Evolutionary conservation across 2,113 vertebrate species (phyloP), one percentile per base, ranked within the genome.

Genomic region (Azemiops feae): DNA sequence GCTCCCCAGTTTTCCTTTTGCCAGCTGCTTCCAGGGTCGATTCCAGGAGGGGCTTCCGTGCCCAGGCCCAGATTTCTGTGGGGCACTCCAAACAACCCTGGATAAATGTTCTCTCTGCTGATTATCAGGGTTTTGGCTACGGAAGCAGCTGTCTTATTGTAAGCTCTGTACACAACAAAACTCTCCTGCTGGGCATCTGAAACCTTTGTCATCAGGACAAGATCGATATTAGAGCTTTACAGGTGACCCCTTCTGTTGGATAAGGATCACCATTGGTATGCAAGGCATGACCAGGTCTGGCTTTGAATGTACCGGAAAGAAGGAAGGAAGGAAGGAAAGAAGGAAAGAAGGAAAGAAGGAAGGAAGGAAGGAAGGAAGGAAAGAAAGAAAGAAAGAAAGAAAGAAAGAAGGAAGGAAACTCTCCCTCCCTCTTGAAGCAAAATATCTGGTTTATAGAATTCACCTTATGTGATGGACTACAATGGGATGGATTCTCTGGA

Each of bases 11-110:
- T 69, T 86, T 94, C 27, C 18, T 45, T 86, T 93, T 94, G 90
- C 45, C 91, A 94, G 93, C 91, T 92, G 91, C 87, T 93, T 64
- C 94, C 57, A 0, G 4, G 53, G 85, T 94, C 95, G 92, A 90
- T 93, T 95, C 95, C 95, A 94, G 88, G 47, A 0, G 0, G 89
- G 95, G 52, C 39, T 89, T 88, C 89, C 92, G 25, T 55, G n/a
- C 45, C 69, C 25, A 23, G 92, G 85, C 92, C 39, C 93, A 0
- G 89, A 85, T 95, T 96, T 96, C 95, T 96, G 27, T 86, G 95
- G 96, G 96, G 94, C 92, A 81, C 94, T 93, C 94, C 30, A 3
- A 91, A 43, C 0, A 10, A 74, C 85, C 93, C 94, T 88, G 86
- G 92, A 90, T 95, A 95, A 93, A 89, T 94, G 92, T 92, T 94